Base-by-base conservation (phyloP, 2,888 invertebrate species). In the Torymus auratus region DNA sequence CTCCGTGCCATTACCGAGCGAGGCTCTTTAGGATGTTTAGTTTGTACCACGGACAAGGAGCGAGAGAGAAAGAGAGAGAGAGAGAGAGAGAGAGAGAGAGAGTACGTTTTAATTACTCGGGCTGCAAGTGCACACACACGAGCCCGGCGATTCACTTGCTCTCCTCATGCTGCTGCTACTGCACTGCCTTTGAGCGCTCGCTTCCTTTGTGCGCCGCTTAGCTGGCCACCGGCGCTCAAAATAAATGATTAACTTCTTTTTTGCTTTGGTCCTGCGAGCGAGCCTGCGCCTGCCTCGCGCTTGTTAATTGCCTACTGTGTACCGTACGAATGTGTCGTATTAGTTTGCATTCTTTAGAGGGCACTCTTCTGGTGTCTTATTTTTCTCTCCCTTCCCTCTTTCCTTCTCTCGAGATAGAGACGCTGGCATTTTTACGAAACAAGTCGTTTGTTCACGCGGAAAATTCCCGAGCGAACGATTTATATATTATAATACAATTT, bases 91-190 rank as follows among this genome's bases (percentile, higher is more conserved):
- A 2, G 67, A 14, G 20, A 23, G 52, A 50, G 53, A 15, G n/a
- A 12, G 23, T 68, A 68, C 68, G 68, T 68, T 68, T 68, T 68
- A 68, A 68, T 68, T 68, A 68, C 68, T 55, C 68, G 68, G n/a
- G 28, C 50, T 11, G 17, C 17, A 10, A 17, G 52, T 67, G 52
- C 23, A 53, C 14, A 11, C 14, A 17, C 55, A 11, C 23, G 13
- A 12, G 28, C 28, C 28, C 28, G 28, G 28, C 28, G 68, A 55
- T 68, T 68, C 68, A 68, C 68, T 68, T 68, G 68, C 14, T 23
- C 14, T 23, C 23, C 68, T 20, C 20, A 20, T 20, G 20, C 20
- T 41, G 68, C 68, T 17, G 55, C 55, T 55, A 23, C 55, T 23
- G 53, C 55, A 12, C n/a, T 12, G 23, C 23, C 20, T 23, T 62